A percentile compares a stretch with the other conserved stretches of the same genome.
phyloP scores from a whole-genome alignment of 2,797 vertebrate species.

The Bryconaethiops microstoma region DNA sequence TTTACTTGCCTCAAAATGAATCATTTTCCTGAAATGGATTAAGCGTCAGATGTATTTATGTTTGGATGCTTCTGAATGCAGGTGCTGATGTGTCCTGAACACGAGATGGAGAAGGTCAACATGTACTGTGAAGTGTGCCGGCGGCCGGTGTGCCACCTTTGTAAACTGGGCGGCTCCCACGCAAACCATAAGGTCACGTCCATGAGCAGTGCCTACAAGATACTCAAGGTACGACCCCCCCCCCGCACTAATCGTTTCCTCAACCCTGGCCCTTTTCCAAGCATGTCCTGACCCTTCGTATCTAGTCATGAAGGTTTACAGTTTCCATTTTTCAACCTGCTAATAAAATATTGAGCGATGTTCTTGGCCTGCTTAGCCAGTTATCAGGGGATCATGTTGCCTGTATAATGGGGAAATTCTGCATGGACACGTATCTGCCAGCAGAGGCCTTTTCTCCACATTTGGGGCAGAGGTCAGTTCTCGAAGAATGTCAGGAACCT shows the following conservation, averaged over 20 bases:
- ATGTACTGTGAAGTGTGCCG: conserved; percentile 98
- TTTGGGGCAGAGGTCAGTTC: conserved; percentile 18
- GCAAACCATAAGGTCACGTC: conserved; percentile 94
- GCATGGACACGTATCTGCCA: not conserved
- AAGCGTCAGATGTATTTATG: too few species aligned
- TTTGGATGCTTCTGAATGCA: conserved; percentile 57
- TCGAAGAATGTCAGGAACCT: conserved; percentile 38
- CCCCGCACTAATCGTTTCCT: not conserved
- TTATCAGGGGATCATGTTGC: conserved; percentile 23
- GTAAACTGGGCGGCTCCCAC: conserved; percentile 91
- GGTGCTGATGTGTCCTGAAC: conserved; percentile 98
- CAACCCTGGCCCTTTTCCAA: not conserved
- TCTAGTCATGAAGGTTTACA: not conserved
- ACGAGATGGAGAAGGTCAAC: conserved; percentile 97
- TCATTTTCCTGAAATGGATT: not conserved
- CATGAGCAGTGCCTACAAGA: conserved; percentile 96
- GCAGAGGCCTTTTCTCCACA: conserved; percentile 9
- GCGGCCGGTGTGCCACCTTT: conserved; percentile 95
- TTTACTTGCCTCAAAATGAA: not conserved
- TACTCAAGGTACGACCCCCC: conserved; percentile 87
- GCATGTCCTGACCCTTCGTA: not conserved
- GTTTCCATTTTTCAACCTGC: conserved; percentile 27
- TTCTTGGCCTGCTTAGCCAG: conserved; percentile 36
- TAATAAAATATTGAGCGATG: conserved; percentile 64
- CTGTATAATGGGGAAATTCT: not conserved